Base-by-base conservation (phyloP, 2,113 vertebrate genomes). In the Mus pahari region DNA sequence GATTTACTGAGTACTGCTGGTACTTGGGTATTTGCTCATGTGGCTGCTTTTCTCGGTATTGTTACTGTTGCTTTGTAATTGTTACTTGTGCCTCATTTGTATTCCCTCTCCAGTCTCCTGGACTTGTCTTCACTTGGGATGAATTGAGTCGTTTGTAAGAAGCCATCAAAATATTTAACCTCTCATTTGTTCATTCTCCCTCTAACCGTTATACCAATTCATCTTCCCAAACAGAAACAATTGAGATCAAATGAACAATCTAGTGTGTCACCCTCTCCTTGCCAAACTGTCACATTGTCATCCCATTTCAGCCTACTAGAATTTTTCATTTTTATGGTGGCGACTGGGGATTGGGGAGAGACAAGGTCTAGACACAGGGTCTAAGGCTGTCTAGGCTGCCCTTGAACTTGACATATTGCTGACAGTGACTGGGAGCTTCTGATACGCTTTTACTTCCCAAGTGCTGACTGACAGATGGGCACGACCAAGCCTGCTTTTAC, bases 51-150 rank as follows among this genome's bases (percentile, higher is more conserved):
- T 31, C 31, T 87, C 22, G 70, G 62, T 42, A 92, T 70, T 60
- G 92, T 77, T 62, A 14, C 7, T 28, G 36, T 28, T 60, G 19
- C 31, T 55, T 36, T 86, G 53, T 48, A 90, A 90, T 4, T 73
- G 88, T 75, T 86, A 86, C 39, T 64, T 50, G 64, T 4, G 36
- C 11, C 7, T 91, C 75, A 81, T 88, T 82, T 16, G n/a, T 14
- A 86, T 55, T 36, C 53, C 17, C 7, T 92, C 6, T 36, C 64
- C 17, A 39, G 1, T 74, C 66, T 83, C n/a, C 31, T 20, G 28
- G 24, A 79, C 10, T 24, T 92, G 26, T 36, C 74, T 28, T 93
- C 92, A 92, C 71, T 77, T 77, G 48, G 75, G 91, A 87, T 95
- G 60, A 93, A 20, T 78, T 70, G 31, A 94, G 7, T 96, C 62